Evolutionary conservation across 1,140 invertebrate genomes (phyloP), one percentile per base, ranked within the genome.

Genomic region (Onthophagus taurus): DNA sequence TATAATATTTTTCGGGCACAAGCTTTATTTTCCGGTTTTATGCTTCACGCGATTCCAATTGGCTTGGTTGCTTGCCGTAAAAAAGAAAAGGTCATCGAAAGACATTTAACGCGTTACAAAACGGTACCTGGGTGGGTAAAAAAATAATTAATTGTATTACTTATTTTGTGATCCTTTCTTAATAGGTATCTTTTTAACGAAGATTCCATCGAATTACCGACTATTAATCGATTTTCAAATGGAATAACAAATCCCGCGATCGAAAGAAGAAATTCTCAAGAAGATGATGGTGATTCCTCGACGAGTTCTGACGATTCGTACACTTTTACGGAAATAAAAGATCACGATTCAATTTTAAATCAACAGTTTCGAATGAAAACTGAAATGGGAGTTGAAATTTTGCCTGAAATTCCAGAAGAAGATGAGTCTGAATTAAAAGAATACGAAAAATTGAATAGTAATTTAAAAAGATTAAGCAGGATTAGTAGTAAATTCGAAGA

Each of bases 341-440:
- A 41, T 8, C 21, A 41, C 11, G 11, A n/a, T 12, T 11, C 21
- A 11, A 8, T 9, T 4, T 26, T 16, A 1, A 21, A 16, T 6
- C 23, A 23, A 41, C 24, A n/a, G 7, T 4, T 41, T 7, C 38
- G 38, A 7, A 23, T 41, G 5, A 41, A 41, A 9, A 41, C 21
- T 16, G 24, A 41, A 11, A 41, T 41, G 38, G 38, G 38, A 11
- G 38, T 41, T 11, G 38, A 41, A 30, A 41, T 41, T 4, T 41
- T 41, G 14, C 38, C 38, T 2, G 17, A 41, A 41, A 58, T 58
- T 17, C 55, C 53, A 2, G 55, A 58, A 50, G 55, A 55, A 50
- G 47, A 46, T 21, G 55, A 58, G 19, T 31, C 44, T n/a, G 42
- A 48, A 24, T 44, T 49, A 12, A 33, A 47, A 14, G 17, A n/a